These are phyloP conservation scores for Drosophila bocki DNA, from an alignment of 1,140 invertebrate species.

Conservation along the genomic window DNA sequence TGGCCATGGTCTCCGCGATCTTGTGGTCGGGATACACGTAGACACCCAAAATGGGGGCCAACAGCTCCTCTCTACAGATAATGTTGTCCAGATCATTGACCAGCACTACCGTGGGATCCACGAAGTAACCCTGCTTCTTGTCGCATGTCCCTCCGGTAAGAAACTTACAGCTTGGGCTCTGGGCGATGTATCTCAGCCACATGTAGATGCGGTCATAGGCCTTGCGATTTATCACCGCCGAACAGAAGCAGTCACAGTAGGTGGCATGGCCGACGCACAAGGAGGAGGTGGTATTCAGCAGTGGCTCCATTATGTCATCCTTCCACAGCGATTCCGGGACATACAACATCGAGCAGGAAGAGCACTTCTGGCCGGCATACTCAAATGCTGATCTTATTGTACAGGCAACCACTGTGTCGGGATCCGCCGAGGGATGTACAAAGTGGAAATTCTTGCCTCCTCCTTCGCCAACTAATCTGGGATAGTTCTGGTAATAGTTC, in stretches of 20 bases:
- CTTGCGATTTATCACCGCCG: slow-evolving; percentile 98
- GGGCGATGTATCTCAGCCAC: slow-evolving; percentile 95
- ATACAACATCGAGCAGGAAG: slow-evolving; percentile 98
- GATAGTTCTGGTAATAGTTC: slow-evolving; percentile 94
- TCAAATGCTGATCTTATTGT: slow-evolving; percentile 97
- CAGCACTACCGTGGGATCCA: slow-evolving; percentile 97
- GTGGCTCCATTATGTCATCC: slow-evolving; percentile 36
- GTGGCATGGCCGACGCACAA: slow-evolving; percentile 94
- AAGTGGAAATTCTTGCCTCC: slow-evolving; percentile 99
- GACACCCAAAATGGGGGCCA: slow-evolving; percentile 96
- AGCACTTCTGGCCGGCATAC: slow-evolving; percentile 98
- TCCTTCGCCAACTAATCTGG: slow-evolving; percentile 96
- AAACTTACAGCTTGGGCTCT: slow-evolving; percentile 90
- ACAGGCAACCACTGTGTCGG: slow-evolving; percentile 90
- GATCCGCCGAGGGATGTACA: slow-evolving; percentile 95
- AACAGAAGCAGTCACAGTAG: slow-evolving; percentile 93
- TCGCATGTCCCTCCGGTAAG: slow-evolving; percentile 95
- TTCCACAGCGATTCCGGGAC: slow-evolving; percentile 96
- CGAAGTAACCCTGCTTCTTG: slow-evolving; percentile 95
- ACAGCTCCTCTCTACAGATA: slow-evolving; percentile 98
- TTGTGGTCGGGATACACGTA: slow-evolving; percentile 96
- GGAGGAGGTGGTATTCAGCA: slow-evolving; percentile 79
- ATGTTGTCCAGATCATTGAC: slow-evolving; percentile 93
- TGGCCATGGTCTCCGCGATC: slow-evolving; percentile 89
- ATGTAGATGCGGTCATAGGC: slow-evolving; percentile 94